Conservation (phyloP, 2,888 invertebrate species). For the Catocala nupta region DNA sequence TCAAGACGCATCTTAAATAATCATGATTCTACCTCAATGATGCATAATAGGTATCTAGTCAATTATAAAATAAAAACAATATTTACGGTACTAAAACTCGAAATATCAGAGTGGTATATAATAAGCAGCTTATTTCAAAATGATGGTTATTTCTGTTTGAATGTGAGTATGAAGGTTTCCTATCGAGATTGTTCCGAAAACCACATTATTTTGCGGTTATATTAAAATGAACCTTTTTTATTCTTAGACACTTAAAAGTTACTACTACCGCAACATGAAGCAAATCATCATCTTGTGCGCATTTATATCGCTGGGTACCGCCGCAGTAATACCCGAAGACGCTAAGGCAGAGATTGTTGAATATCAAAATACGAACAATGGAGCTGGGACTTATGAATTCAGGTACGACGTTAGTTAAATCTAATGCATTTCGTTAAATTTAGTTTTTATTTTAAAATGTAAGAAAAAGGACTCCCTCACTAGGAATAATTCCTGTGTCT, state of each 20-base stretch:
- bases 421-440: too few species aligned
- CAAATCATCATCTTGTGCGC: constrained; percentile 27
- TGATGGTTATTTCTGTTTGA: constrained; percentile 14
- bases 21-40: too few species aligned
- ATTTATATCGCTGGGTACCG: constrained; percentile 30
- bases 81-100: neutral
- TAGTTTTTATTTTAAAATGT: too few species aligned
- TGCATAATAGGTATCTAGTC: too few species aligned
- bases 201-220: neutral
- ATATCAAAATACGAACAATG: constrained; percentile 51
- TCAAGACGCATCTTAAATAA: neutral
- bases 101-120: constrained; percentile 12
- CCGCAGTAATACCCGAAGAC: constrained; percentile 45
- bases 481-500: too few species aligned
- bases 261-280: constrained; percentile 23
- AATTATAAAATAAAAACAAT: neutral
- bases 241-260: neutral
- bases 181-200: neutral
- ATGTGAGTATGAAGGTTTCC: neutral
- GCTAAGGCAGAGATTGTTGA: constrained; percentile 45
- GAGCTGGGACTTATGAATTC: constrained; percentile 57
- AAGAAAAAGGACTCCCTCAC: too few species aligned
- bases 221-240: neutral
- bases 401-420: constrained; percentile 39
- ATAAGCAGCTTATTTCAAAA: constrained; percentile 5